Evolutionary conservation across 2,113 vertebrate genomes (phyloP), one percentile per base, ranked within the genome.

Genomic region (Merops nubicus): DNA sequence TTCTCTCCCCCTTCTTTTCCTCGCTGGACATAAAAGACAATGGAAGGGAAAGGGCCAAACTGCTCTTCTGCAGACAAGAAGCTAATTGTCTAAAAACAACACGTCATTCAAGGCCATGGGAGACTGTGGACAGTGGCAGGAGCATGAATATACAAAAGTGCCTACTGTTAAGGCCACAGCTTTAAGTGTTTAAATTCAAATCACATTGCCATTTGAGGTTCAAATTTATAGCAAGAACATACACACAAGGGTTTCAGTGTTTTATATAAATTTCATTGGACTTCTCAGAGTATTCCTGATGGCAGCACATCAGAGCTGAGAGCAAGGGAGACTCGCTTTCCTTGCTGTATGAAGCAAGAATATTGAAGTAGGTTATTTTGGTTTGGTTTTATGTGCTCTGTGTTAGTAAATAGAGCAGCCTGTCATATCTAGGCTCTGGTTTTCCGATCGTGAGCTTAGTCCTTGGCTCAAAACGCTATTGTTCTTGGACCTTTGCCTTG

Each of bases 31-130:
- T 95, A 98, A 98, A 97, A 98, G 96, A 98, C 98, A 98, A 97
- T 91, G 97, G 97, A 94, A 98, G 95, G 96, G 98, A 95, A 82
- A 91, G 98, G 98, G 98, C 98, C 98, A 98, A 98, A 97, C 97
- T 91, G 98, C 98, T 97, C 97, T 95, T 96, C 91, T 83, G 97
- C 96, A 85, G 97, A 99, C 98, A 99, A 99, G 98, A 98, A 98
- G 96, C 87, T 93, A 96, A 99, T 99, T 99, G 99, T 99, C 97
- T 96, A 65, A 85, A 98, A 97, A 99, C 98, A 99, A 98, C 93
- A 97, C 68, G 92, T 96, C 95, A 96, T 98, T 99, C 98, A 98
- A 98, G 97, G 90, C 95, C 97, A 96, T 15, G 87, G 87, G 96
- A 97, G 95, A 89, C 92, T 97, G 96, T 96, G 96, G 97, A 97